Percentiles rank a stretch among this genome's conserved stretches.
These are phyloP conservation scores for Cataglyphis livida DNA, from an alignment of 2,888 invertebrate species.

Conservation along the genomic window DNA sequence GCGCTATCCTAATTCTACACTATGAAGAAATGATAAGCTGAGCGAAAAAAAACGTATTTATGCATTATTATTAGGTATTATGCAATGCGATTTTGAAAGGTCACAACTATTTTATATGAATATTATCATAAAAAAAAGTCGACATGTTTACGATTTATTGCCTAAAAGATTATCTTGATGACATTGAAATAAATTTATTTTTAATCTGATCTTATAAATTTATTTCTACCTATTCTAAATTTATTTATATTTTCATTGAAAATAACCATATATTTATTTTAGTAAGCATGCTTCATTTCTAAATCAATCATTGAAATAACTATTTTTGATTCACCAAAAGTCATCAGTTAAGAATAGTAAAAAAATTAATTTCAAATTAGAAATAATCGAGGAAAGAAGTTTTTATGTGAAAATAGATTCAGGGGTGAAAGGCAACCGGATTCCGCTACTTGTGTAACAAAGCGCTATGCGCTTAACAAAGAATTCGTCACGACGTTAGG, in stretches of 20 bases:
- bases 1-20: background rate
- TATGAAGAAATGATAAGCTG: background rate
- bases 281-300: background rate
- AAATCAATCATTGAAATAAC: background rate
- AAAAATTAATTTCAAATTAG: background rate
- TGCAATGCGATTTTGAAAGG: background rate
- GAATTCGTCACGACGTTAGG: background rate
- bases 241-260: background rate
- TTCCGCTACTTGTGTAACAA: conserved; percentile 45
- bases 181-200: background rate
- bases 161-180: background rate
- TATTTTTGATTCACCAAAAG: background rate
- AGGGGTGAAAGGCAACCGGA: background rate
- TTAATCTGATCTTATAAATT: background rate
- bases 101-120: background rate
- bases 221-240: background rate
- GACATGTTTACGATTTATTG: background rate
- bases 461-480: conserved; percentile 31
- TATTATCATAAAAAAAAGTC: background rate
- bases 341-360: background rate
- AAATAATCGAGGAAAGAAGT: background rate
- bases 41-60: background rate
- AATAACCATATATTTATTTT: background rate
- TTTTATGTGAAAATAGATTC: background rate
- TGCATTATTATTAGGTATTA: too few relatives aligned